Evolutionary conservation across 2,888 invertebrate species (phyloP), one percentile per base, ranked within the genome.

Genomic region (Tanytarsus gracilentus): DNA sequence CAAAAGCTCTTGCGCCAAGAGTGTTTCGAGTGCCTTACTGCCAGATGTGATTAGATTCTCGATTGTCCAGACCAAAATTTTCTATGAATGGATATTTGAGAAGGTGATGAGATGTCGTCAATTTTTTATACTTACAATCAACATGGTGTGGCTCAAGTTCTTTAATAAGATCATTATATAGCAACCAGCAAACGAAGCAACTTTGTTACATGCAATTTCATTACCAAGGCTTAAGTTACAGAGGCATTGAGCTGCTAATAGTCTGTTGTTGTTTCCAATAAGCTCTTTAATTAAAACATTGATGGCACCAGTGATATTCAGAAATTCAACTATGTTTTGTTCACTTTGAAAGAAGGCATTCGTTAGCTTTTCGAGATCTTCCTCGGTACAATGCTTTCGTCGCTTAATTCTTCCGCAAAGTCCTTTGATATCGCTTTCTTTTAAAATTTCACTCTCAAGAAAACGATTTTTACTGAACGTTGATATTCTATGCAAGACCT

Each of bases 171-270:
- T 72, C 1, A 72, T 66, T 25, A 74, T 62, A 61, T 74, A 73
- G 55, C 69, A 69, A 1, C 73, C 74, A 0, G 69, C 70, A 52
- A 67, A 29, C 0, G 63, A 60, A 1, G 69, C 66, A 1, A 74
- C 68, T 64, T 72, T 73, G 7, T 72, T 70, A 61, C 71, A 71
- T 4, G 70, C 66, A 4, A 68, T 66, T 1, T 64, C 63, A 49
- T 69, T 68, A 0, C 74, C 74, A 2, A 74, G 61, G 1, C 72
- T 71, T 3, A 72, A 63, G 63, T 74, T 74, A 56, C 74, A 74
- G 2, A 74, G 53, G 9, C 69, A 69, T 63, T 74, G 73, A 4
- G 66, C 66, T 0, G 74, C 69, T 44, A 67, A 65, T 1, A 71
- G 64, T 18, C 67, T 65, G 0, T 29, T 39, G n/a, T 48, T 14